A percentile compares a stretch with the other conserved stretches of the same genome.
Evolutionary conservation across 1,140 invertebrate genomes (phyloP).

Genomic region (Drosophila santomea): DNA sequence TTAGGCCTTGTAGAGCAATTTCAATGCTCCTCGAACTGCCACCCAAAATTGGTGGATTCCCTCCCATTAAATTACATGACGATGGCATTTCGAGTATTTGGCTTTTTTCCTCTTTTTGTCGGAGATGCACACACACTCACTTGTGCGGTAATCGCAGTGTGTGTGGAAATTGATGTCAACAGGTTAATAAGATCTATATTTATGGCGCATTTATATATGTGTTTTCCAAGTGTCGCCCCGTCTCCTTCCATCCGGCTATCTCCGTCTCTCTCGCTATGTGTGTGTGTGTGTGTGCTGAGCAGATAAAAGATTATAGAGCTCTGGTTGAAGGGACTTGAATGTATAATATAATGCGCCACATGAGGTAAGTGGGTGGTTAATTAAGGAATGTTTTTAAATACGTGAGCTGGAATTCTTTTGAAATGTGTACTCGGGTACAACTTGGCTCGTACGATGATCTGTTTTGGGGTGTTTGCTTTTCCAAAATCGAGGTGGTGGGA

Average conservation of each 20-base stretch:
- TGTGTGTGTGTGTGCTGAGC: constrained; percentile 30
- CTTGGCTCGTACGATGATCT: constrained; percentile 9
- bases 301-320: constrained; percentile 61
- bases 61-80: constrained; percentile 62
- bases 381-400: constrained; percentile 50
- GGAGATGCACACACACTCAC: constrained; percentile 36
- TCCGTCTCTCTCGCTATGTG: background rate
- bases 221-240: constrained; percentile 12
- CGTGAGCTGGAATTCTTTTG: constrained; percentile 38
- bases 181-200: constrained; percentile 67
- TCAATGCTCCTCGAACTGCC: constrained; percentile 50
- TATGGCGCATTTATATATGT: constrained; percentile 61
- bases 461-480: background rate
- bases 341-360: constrained; percentile 38
- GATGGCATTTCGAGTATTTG: constrained; percentile 60
- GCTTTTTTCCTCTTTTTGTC: constrained; percentile 28
- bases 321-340: constrained; percentile 31
- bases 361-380: constrained; percentile 47
- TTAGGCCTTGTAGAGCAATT: constrained; percentile 43
- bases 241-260: background rate
- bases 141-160: constrained; percentile 44
- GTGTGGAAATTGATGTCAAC: constrained; percentile 62
- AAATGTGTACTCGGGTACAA: constrained; percentile 12
- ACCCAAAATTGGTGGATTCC: constrained; percentile 43
- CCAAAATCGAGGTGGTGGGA: background rate